Evolutionary conservation across 2,797 vertebrate species (phyloP).

Genomic region (Protonibea diacanthus): DNA sequence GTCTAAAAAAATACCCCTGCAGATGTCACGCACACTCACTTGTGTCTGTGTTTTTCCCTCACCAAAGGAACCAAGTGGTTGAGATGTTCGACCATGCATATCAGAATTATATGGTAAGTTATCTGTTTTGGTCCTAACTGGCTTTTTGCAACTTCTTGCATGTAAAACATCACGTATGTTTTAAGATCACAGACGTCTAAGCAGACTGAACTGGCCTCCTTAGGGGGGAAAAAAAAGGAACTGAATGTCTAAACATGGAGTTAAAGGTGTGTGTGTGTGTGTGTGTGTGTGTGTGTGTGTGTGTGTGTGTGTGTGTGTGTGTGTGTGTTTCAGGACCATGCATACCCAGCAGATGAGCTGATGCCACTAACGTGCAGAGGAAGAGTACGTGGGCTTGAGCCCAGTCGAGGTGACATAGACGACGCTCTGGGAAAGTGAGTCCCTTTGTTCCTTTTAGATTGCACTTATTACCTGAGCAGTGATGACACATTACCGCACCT

Average conservation of each 20-base stretch:
- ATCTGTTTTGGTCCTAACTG: neutral
- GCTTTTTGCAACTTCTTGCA: neutral
- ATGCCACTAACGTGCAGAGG: constrained; percentile 99
- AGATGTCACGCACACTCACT: constrained; percentile 3
- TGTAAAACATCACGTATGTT: neutral
- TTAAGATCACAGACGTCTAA: neutral
- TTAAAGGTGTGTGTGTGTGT: constrained; percentile 28
- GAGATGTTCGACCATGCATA: constrained; percentile 99
- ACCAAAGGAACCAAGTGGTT: constrained; percentile 93
- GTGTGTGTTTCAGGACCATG: constrained; percentile 89
- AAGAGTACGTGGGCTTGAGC: constrained; percentile 95
- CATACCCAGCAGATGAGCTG: constrained; percentile 98
- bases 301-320: constrained; percentile 18
- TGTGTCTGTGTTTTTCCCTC: constrained; percentile 26
- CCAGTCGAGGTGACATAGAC: constrained; percentile 96
- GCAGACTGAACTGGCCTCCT: neutral
- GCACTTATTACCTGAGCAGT: neutral
- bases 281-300: constrained; percentile 56
- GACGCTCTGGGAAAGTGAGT: constrained; percentile 98
- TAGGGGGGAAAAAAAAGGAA: neutral
- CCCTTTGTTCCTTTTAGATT: neutral
- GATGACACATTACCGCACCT: neutral
- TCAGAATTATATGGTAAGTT: constrained; percentile 98
- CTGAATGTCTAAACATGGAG: neutral
- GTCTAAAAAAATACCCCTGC: too few relatives aligned